Base-by-base conservation (phyloP, 2,797 vertebrate genomes). In the Hybognathus amarus region DNA sequence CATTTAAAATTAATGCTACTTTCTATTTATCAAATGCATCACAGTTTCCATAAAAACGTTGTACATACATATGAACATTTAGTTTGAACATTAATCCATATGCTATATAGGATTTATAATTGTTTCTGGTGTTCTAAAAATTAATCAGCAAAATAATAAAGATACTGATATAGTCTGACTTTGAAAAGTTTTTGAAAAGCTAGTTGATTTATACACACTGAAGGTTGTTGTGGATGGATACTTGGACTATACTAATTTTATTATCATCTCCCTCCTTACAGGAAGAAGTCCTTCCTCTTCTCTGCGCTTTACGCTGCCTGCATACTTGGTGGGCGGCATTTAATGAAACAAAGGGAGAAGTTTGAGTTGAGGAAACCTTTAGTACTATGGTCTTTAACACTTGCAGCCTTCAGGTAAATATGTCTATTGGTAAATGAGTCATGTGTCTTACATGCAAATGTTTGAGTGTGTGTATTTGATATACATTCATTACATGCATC, bases 211-310 rank as follows among this genome's bases (percentile, higher is more conserved):
- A 30, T 17, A 20, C 38, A 15, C 10, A 6, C 45, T 52, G 9
- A 52, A 38, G 30, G 20, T 17, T 52, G 11, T 15, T 10, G 6
- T 15, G 45, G 13, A 5, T 40, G 5, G 38, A 12, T n/a, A 56
- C 52, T 54, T 10, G 18, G 1, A 36, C 1, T 52, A 13, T 9
- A 40, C 5, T 59, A 40, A 61, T 73, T 52, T 15, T 47, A 63
- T 61, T 78, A 47, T 22, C 18, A 20, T 56, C 30, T 78, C 15
- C 75, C 69, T 75, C 13, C 66, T 86, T 89, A 54, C 92, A 99
- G 98, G 98, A 99, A 98, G 94, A 99, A 99, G 84, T 99, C 98
- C 5, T 99, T 99, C 93, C 95, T 99, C 54, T 99, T 97, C 93
- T 96, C 97, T 4, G 97, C 97, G 2, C 94, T 99, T 79, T 99